phyloP scores from a whole-genome alignment of 2,888 invertebrate genomes.

The Trichopria drosophilae region DNA sequence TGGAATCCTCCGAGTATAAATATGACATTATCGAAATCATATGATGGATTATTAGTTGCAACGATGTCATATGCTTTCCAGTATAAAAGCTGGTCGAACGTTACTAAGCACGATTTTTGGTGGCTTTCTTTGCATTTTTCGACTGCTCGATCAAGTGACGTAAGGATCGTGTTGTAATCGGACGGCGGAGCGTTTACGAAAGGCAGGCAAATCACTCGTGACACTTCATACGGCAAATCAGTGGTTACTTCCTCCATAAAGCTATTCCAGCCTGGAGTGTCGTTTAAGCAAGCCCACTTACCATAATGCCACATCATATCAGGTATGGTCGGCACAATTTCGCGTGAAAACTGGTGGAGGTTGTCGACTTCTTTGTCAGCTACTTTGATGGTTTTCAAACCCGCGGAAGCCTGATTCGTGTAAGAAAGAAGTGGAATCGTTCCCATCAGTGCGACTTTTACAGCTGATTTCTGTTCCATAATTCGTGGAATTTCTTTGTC shows the following conservation, averaged over 20 bases:
- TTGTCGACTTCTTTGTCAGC: no score
- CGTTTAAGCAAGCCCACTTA: slow-evolving; percentile 41
- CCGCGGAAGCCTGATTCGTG: no score
- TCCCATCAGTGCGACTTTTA: no score
- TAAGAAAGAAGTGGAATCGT: no score
- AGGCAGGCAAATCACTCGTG: slow-evolving; percentile 29
- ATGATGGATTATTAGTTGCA: slow-evolving; percentile 13
- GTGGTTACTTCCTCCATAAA: slow-evolving; percentile 26
- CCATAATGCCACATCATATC: slow-evolving; percentile 46
- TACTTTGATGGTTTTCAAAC: no score
- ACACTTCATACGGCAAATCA: slow-evolving; percentile 32
- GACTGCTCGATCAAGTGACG: slow-evolving; percentile 25
- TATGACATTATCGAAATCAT: slow-evolving; percentile 23
- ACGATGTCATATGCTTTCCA: slow-evolving; percentile 21
- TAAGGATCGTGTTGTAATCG: slow-evolving; percentile 24
- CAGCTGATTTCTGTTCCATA: no score
- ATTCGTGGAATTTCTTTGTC: background rate
- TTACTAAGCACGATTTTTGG: slow-evolving; percentile 16
- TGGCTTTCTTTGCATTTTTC: slow-evolving; percentile 21
- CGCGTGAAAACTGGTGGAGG: no score
- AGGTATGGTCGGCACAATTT: no score
- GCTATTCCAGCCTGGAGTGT: slow-evolving; percentile 28
- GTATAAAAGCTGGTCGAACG: no score
- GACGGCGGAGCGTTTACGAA: slow-evolving; percentile 25
- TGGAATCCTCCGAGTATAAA: slow-evolving; percentile 37